Percentiles rank a stretch among this genome's conserved stretches.
phyloP scores from a whole-genome alignment of 2,113 vertebrate species.

The Mormoops blainvillei region DNA sequence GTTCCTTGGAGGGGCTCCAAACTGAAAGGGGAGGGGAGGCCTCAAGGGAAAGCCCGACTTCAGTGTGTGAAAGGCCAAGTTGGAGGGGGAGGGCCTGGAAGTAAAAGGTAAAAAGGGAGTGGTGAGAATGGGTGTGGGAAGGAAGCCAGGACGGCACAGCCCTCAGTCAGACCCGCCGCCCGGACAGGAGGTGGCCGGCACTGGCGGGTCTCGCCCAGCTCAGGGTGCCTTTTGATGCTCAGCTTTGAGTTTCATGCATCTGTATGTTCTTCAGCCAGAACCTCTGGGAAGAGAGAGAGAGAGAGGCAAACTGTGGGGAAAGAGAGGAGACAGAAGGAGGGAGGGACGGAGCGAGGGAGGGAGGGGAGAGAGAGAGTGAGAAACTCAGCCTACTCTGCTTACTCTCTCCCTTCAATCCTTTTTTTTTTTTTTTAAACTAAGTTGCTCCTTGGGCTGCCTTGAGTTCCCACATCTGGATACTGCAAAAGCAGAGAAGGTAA shows the following conservation, averaged over 20 bases:
- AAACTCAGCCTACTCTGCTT: not conserved
- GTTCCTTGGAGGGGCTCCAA: not conserved
- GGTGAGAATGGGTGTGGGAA: slow-evolving; percentile 78
- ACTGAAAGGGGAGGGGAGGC: not conserved
- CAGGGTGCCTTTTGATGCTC: slow-evolving; percentile 74
- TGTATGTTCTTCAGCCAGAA: slow-evolving; percentile 73
- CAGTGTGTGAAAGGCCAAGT: slow-evolving; percentile 59
- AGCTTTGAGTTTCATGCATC: slow-evolving; percentile 74
- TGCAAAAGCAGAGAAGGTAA: slow-evolving; percentile 71
- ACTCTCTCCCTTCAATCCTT: not conserved
- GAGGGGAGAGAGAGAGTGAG: not conserved
- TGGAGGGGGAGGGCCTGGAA: slow-evolving; percentile 77
- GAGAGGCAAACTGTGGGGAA: not conserved
- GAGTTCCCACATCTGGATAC: slow-evolving; percentile 79
- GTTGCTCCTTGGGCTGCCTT: slow-evolving; percentile 68
- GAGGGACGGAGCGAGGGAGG: not conserved
- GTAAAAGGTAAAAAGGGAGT: slow-evolving; percentile 80
- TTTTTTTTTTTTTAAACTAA: slow-evolving; percentile 7
- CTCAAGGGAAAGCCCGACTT: slow-evolving; percentile 47
- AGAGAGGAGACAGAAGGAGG: not conserved
- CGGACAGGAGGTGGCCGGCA: slow-evolving; percentile 76
- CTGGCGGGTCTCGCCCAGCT: slow-evolving; percentile 67
- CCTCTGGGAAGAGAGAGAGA: slow-evolving; percentile 71
- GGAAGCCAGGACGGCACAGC: slow-evolving; percentile 66
- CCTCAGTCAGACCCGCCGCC: slow-evolving; percentile 69